Percentiles rank a stretch among this genome's conserved stretches.
These are phyloP conservation scores for Platysternon megacephalum DNA, from an alignment of 2,113 vertebrate species.

Conservation along the genomic window DNA sequence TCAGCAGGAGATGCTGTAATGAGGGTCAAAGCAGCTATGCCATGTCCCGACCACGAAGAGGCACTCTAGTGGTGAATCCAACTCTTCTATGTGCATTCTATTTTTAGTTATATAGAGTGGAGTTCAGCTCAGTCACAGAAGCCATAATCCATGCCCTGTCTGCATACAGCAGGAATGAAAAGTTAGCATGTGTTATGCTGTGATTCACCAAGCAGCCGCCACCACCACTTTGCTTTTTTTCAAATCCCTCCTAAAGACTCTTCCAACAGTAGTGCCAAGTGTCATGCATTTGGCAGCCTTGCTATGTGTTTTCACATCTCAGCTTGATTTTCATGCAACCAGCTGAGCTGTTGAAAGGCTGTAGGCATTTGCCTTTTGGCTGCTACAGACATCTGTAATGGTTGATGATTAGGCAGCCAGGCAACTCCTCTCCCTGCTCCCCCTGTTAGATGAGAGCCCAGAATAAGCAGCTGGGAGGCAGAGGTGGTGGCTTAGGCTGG, in stretches of 20 bases:
- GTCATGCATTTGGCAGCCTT: background rate
- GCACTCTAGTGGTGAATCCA: background rate
- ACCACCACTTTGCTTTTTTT: fast-evolving
- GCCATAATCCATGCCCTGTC: fast-evolving
- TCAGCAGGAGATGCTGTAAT: background rate
- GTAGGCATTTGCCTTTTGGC: fast-evolving
- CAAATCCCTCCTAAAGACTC: background rate
- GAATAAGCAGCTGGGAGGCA: background rate
- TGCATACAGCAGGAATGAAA: background rate
- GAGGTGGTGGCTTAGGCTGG: background rate
- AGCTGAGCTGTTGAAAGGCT: background rate
- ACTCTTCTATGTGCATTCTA: background rate
- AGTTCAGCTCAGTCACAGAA: fast-evolving
- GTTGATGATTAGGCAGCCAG: background rate
- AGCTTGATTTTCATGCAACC: background rate
- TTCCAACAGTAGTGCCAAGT: background rate
- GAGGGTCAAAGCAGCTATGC: background rate
- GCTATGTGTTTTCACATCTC: background rate
- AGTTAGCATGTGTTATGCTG: background rate
- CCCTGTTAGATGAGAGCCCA: background rate
- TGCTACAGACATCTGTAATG: background rate
- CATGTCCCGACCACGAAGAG: background rate
- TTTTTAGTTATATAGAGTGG: background rate
- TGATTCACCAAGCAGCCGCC: background rate
- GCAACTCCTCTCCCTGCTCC: background rate